Evolutionary conservation across 2,888 invertebrate species (phyloP).

Genomic region (Ophion ellenae): DNA sequence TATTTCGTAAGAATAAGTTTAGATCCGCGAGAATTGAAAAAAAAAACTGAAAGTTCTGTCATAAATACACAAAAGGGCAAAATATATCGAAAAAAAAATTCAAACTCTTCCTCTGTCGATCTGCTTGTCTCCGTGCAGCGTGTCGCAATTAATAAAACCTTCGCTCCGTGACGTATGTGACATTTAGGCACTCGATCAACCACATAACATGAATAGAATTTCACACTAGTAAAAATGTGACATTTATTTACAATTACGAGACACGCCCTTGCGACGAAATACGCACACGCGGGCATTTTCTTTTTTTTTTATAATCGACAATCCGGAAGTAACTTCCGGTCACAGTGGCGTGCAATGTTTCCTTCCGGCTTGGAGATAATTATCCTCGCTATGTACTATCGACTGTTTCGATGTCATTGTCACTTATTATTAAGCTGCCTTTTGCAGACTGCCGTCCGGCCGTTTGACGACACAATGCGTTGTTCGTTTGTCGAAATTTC

Average conservation of each 20-base stretch:
- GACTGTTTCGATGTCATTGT: slow-evolving; percentile 19
- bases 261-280: neutral
- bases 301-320: slow-evolving; percentile 57
- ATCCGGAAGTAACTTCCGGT: slow-evolving; percentile 78
- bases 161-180: no score
- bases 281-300: neutral
- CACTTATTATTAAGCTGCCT: slow-evolving; percentile 24
- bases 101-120: no score
- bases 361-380: slow-evolving; percentile 74
- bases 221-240: no score
- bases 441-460: slow-evolving; percentile 20
- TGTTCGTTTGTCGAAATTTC: neutral
- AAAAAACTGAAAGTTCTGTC: no score
- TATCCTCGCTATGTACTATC: slow-evolving; percentile 54
- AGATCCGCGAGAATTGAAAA: no score
- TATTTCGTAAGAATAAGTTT: no score
- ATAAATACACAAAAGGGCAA: no score
- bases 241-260: neutral
- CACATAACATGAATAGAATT: no score
- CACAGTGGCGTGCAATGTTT: slow-evolving; percentile 68
- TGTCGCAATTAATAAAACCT: no score
- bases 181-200: no score
- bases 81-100: no score
- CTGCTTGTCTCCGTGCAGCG: no score
- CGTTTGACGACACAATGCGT: neutral